phyloP scores from a whole-genome alignment of 2,113 vertebrate genomes.

The Rhabdornis inornatus region DNA sequence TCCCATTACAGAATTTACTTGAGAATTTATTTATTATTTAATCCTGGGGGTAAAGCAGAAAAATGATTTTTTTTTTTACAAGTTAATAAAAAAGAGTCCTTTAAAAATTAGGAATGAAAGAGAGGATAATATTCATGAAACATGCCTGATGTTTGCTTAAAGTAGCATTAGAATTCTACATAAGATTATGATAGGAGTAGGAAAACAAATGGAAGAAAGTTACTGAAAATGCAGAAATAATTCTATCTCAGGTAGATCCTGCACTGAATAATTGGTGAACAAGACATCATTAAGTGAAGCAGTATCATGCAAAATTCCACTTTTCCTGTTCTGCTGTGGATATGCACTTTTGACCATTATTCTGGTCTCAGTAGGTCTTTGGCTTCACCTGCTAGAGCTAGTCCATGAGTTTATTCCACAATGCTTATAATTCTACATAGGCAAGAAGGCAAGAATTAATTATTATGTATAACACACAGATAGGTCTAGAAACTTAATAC shows the following conservation, averaged over 20 bases:
- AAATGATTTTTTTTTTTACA: not conserved
- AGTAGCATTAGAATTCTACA: not conserved
- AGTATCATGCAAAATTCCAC: not conserved
- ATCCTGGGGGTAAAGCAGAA: not conserved
- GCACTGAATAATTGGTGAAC: not conserved
- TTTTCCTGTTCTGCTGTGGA: not conserved
- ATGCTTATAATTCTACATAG: not conserved
- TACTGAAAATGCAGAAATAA: not conserved
- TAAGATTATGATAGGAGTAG: not conserved
- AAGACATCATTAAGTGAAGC: not conserved
- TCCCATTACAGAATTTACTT: not conserved
- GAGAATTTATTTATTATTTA: not conserved
- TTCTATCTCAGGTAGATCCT: not conserved
- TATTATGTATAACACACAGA: not conserved
- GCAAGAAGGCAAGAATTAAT: not conserved
- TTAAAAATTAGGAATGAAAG: not conserved
- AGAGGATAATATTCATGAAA: not conserved
- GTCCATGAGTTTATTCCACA: not conserved
- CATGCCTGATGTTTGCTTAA: not conserved
- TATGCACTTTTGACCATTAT: not conserved
- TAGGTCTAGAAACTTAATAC: not conserved
- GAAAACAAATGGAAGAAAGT: not conserved
- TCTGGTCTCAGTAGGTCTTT: not conserved
- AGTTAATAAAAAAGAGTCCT: not conserved
- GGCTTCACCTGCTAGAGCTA: not conserved